These are phyloP conservation scores for Penelope pileata DNA, from an alignment of 2,113 vertebrate species.

Conservation along the genomic window DNA sequence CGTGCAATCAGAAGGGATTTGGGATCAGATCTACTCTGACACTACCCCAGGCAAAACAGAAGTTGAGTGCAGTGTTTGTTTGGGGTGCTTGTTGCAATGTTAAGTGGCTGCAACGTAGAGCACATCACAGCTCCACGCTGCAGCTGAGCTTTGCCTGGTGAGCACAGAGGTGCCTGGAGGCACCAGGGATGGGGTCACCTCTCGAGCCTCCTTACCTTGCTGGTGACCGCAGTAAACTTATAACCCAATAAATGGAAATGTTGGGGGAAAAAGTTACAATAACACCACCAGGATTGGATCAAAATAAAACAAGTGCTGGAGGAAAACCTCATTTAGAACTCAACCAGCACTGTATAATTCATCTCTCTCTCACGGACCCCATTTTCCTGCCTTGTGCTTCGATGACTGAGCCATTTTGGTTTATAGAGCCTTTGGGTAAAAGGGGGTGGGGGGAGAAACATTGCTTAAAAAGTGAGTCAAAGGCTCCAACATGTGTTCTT, in stretches of 20 bases:
- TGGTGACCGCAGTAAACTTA: not conserved
- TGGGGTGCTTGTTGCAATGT: not conserved
- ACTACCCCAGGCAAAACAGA: not conserved
- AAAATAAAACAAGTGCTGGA: not conserved
- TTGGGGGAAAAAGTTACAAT: not conserved
- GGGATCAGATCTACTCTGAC: not conserved
- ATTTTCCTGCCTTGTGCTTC: not conserved
- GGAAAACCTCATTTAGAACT: not conserved
- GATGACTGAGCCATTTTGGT: not conserved
- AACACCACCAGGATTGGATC: not conserved
- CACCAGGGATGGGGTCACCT: not conserved
- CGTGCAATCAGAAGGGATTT: not conserved
- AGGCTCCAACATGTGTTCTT: slow-evolving; percentile 71
- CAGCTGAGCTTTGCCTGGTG: not conserved
- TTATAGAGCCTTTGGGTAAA: not conserved
- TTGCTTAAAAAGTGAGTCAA: slow-evolving; percentile 45
- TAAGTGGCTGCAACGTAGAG: not conserved
- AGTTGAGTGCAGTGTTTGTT: not conserved
- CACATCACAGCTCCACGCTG: not conserved
- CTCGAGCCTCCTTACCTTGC: not conserved
- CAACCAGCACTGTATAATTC: not conserved
- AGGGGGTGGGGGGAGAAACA: not conserved
- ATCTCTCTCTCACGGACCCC: not conserved
- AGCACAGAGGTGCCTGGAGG: not conserved
- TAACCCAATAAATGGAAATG: not conserved